A percentile compares a stretch with the other conserved stretches of the same genome.
Evolutionary conservation across 2,888 invertebrate genomes (phyloP).

Genomic region (Eupeodes luniger): DNA sequence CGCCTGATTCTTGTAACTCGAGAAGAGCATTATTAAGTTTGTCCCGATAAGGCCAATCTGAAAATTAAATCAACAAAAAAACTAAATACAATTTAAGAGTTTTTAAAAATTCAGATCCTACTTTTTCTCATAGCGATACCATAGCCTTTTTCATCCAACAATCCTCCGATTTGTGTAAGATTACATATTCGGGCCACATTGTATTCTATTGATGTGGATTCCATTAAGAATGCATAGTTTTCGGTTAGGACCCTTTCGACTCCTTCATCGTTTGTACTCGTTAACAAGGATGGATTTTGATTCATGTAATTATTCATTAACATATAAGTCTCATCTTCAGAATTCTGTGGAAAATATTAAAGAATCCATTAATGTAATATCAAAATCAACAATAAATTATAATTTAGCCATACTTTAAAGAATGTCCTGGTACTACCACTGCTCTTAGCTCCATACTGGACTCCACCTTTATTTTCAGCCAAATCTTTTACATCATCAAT

Average conservation of each 20-base stretch:
- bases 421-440: constrained; percentile 94
- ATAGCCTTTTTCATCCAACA: constrained; percentile 89
- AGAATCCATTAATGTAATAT: neutral
- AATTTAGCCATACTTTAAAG: constrained; percentile 88
- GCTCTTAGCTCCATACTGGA: constrained; percentile 93
- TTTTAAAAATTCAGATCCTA: constrained; percentile 78
- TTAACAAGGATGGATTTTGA: constrained; percentile 86
- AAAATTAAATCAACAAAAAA: neutral
- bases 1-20: constrained; percentile 93
- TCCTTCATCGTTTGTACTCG: constrained; percentile 86
- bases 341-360: constrained; percentile 85
- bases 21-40: constrained; percentile 92
- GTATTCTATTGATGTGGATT: constrained; percentile 91
- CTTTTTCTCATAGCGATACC: constrained; percentile 90
- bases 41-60: constrained; percentile 87
- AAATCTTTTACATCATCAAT: constrained; percentile 93
- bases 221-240: constrained; percentile 92
- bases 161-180: constrained; percentile 86
- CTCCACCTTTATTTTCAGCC: constrained; percentile 89
- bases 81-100: neutral
- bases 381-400: fast-evolving
- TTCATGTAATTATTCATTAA: constrained; percentile 93
- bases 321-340: constrained; percentile 89
- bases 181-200: constrained; percentile 88
- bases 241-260: constrained; percentile 83